Conservation (phyloP, 2,797 vertebrate species). For the Poecilia picta region DNA sequence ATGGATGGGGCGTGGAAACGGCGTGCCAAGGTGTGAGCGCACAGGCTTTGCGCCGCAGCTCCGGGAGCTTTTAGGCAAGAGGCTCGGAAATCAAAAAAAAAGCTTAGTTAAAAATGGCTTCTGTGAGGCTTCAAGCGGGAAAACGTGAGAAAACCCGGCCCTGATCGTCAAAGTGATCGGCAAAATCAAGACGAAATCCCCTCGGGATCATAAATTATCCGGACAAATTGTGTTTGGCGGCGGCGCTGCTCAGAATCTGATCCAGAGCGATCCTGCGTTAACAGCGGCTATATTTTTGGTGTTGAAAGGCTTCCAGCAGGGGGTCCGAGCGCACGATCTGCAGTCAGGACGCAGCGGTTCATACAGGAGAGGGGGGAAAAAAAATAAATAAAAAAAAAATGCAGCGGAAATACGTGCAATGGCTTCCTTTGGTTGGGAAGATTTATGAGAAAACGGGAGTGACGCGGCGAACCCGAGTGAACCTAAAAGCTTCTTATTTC, state of each 20-base stretch:
- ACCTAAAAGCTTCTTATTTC: constrained; percentile 63
- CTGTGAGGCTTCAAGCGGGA: constrained; percentile 34
- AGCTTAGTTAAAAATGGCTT: constrained; percentile 70
- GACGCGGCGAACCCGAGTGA: constrained; percentile 48
- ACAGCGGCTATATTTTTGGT: constrained; percentile 75
- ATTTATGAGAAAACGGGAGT: constrained; percentile 21
- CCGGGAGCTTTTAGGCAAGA: constrained; percentile 11
- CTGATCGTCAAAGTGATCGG: neutral
- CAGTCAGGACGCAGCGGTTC: neutral
- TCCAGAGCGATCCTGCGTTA: constrained; percentile 53
- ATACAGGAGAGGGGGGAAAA: neutral
- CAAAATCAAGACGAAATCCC: neutral
- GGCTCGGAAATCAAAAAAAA: neutral
- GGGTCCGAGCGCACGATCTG: neutral
- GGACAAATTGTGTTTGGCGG: constrained; percentile 67
- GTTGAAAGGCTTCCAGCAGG: constrained; percentile 46
- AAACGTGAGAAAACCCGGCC: neutral
- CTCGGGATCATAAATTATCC: constrained; percentile 4
- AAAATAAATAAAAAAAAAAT: neutral
- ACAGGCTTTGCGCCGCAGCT: constrained; percentile 16
- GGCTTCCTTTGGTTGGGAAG: constrained; percentile 1
- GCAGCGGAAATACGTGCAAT: neutral
- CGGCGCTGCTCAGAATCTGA: constrained; percentile 39
- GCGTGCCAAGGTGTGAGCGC: neutral
- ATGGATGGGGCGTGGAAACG: neutral